Evolutionary conservation across 2,797 vertebrate species (phyloP).

Genomic region (Pseudomugil gertrudae): DNA sequence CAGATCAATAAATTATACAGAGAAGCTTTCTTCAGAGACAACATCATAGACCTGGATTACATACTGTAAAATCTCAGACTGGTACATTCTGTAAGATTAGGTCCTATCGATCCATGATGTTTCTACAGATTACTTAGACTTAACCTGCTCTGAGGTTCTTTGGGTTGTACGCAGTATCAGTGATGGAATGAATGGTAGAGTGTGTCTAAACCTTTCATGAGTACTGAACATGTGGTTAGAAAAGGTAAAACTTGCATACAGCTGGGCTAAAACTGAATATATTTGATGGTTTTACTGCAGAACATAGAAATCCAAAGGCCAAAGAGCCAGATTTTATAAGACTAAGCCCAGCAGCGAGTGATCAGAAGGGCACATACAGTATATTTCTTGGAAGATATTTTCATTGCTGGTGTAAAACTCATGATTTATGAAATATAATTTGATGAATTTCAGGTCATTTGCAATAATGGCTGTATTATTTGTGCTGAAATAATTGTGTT

Average conservation of each 20-base stretch:
- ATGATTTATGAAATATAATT: slow-evolving; percentile 13
- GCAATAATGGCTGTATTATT: slow-evolving; percentile 40
- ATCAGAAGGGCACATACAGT: slow-evolving; percentile 5
- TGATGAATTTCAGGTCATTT: slow-evolving; percentile 24
- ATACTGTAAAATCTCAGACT: slow-evolving; percentile 64
- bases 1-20: slow-evolving; percentile 34
- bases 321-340: slow-evolving; percentile 45
- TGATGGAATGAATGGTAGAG: not conserved
- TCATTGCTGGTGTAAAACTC: slow-evolving; percentile 25
- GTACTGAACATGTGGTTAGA: not conserved
- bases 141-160: slow-evolving; percentile 45
- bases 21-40: slow-evolving; percentile 47
- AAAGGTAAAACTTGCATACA: slow-evolving; percentile 18
- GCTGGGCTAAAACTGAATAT: slow-evolving; percentile 14
- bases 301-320: slow-evolving; percentile 45
- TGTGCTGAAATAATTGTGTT: slow-evolving; percentile 47
- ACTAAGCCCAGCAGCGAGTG: slow-evolving; percentile 9
- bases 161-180: slow-evolving; percentile 7
- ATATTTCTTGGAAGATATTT: slow-evolving; percentile 38
- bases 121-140: slow-evolving; percentile 45
- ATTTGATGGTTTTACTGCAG: slow-evolving; percentile 14
- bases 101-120: slow-evolving; percentile 50
- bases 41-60: slow-evolving; percentile 59
- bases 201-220: not conserved
- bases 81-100: slow-evolving; percentile 48